Evolutionary conservation across 2,888 invertebrate species (phyloP), one percentile per base, ranked within the genome.

Genomic region (Cremastinae sp.): DNA sequence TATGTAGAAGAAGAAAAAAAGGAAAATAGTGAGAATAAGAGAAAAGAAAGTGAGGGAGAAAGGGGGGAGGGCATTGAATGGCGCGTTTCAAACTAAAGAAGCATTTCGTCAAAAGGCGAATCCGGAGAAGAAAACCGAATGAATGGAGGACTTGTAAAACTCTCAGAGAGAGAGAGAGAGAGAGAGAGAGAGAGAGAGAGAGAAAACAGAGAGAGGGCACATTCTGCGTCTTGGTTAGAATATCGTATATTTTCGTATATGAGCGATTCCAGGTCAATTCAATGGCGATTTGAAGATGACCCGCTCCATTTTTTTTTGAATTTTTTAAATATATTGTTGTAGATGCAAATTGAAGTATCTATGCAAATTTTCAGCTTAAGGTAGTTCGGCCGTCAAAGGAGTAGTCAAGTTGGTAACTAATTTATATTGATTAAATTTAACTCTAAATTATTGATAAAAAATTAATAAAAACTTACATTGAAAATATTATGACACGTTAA

Each of bases 61-160:
- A 49, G 41, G 12, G 9, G 43, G 16, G 47, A 47, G 62, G 38
- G 74, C 45, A 78, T 78, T 76, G 74, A 78, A 78, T 76, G 74
- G 76, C 66, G 79, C 77, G 77, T 78, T 80, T 79, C 73, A 81
- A 82, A 81, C 84, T 81, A 85, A 86, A 87, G 85, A 87, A 87
- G 87, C 87, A 87, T 81, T 86, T 85, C 85, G 87, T 87, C 87
- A 87, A 86, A 86, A 87, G 86, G 86, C 87, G 87, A 87, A 84
- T 85, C 84, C 74, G 71, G 69, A 54, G 70, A 76, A 62, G 76
- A 78, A 79, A 68, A 75, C 78, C 78, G 75, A 81, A 79, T 79
- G 80, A 79, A 77, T 78, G 78, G 69, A 78, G 69, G 16, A 20
- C 58, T 66, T 45, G 18, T 54, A 68, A 28, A 28, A 28, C 5